Conservation (phyloP, 2,797 vertebrate genomes). For the Pachyuromys duprasi region DNA sequence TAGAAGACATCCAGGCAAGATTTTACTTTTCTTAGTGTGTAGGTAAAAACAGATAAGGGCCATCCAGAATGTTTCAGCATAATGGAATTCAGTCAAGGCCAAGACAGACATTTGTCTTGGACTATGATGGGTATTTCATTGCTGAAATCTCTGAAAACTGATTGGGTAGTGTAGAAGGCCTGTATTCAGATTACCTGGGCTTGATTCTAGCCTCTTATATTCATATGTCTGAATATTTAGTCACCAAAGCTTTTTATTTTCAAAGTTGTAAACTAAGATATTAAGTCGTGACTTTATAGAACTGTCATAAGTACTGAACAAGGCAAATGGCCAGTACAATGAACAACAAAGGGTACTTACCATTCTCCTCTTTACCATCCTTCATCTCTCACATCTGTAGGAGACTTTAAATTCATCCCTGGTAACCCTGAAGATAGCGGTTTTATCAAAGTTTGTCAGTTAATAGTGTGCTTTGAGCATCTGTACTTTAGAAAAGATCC, state of each 20-base stretch:
- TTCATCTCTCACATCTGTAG: background rate
- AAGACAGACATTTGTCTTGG: background rate
- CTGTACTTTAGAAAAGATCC: background rate
- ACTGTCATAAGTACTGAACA: background rate
- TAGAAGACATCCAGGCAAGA: background rate
- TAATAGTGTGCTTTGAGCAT: background rate
- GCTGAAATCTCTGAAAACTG: background rate
- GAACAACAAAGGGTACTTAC: background rate
- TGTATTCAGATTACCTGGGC: background rate
- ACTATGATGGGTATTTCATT: background rate
- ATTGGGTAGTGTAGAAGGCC: background rate
- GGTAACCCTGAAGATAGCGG: too few species aligned
- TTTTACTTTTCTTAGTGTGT: background rate
- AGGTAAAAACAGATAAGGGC: constrained; percentile 58
- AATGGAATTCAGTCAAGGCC: background rate
- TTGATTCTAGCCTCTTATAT: background rate
- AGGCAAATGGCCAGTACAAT: background rate
- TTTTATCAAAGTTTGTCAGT: background rate
- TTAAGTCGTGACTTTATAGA: background rate
- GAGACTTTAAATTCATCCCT: background rate
- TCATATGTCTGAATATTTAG: background rate
- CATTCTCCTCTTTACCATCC: background rate
- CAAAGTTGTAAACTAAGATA: background rate
- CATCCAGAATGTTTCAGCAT: background rate
- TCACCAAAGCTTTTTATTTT: background rate